Conservation (phyloP, 1,140 invertebrate species). For the Papilio machaon region DNA sequence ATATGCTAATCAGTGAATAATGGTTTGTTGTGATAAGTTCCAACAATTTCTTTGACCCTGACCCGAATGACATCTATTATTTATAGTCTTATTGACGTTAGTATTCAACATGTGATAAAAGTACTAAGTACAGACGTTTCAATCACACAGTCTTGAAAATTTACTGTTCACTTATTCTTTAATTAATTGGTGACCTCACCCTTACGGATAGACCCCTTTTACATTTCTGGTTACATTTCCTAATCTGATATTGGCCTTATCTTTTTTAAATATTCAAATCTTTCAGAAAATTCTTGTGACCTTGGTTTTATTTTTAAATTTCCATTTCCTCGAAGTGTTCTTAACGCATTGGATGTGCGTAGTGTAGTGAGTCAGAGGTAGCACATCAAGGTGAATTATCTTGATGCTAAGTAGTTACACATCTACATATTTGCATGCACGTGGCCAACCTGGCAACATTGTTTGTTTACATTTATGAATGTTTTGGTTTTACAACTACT, state of each 20-base stretch:
- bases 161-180: too few relatives aligned
- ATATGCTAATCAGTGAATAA: slow-evolving; percentile 18
- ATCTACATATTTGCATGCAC: slow-evolving; percentile 25
- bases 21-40: slow-evolving; percentile 22
- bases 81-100: not conserved
- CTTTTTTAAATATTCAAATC: too few relatives aligned
- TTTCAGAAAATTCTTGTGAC: not conserved
- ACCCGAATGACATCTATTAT: not conserved
- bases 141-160: too few relatives aligned
- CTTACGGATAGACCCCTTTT: too few relatives aligned
- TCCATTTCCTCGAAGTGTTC: not conserved
- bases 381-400: not conserved
- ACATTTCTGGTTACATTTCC: too few relatives aligned
- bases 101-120: not conserved
- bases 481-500: not conserved
- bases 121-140: not conserved
- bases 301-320: not conserved
- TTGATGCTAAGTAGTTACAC: slow-evolving; percentile 1
- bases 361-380: not conserved
- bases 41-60: slow-evolving; percentile 34
- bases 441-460: slow-evolving; percentile 14
- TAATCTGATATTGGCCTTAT: too few relatives aligned
- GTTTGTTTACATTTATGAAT: slow-evolving; percentile 28
- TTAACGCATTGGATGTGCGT: not conserved
- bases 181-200: too few relatives aligned